Base-by-base conservation (phyloP, 2,113 vertebrate genomes). In the Reinhardtius hippoglossoides region DNA sequence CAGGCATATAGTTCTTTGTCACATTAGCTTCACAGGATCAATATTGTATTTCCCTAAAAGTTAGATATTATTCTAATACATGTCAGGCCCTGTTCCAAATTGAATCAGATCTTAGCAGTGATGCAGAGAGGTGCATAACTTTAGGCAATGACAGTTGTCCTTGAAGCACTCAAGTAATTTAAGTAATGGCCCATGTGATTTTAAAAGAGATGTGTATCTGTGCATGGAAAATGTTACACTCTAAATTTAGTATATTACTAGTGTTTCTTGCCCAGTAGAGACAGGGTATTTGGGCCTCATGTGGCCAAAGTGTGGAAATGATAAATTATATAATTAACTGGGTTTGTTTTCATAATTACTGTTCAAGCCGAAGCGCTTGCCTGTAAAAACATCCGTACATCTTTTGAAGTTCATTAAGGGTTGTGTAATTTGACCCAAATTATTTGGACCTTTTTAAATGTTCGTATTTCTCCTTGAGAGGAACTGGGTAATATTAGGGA, bases 341-440 rank as follows among this genome's bases (percentile, higher is more conserved):
- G 81, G 87, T 93, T 94, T 93, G 88, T 91, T 93, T 94, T 91
- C 86, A 87, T 89, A 93, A 92, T 94, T 91, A 86, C 86, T 67
- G 79, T 91, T 88, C 90, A 90, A 90, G 84, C 78, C 76, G 74
- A 85, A 84, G 79, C 9, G 31, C 89, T 67, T 61, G 86, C 88
- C 91, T 90, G 88, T 82, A 82, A 91, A 93, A 93, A 92, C 90
- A 92, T 93, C 91, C 89, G 46, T 66, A 71, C 42, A 31, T 81
- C 87, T 89, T 92, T 93, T 89, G 83, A 92, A 90, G 88, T 93
- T 92, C 87, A 89, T 90, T 92, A 89, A 83, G 81, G 57, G 40
- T 80, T 75, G 80, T 89, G 83, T 89, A 92, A 92, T 89, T 89
- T 89, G 77, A 89, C 81, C 72, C 66, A 83, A 87, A 89, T 91